phyloP scores from a whole-genome alignment of 2,113 vertebrate species.

The Indicator indicator region DNA sequence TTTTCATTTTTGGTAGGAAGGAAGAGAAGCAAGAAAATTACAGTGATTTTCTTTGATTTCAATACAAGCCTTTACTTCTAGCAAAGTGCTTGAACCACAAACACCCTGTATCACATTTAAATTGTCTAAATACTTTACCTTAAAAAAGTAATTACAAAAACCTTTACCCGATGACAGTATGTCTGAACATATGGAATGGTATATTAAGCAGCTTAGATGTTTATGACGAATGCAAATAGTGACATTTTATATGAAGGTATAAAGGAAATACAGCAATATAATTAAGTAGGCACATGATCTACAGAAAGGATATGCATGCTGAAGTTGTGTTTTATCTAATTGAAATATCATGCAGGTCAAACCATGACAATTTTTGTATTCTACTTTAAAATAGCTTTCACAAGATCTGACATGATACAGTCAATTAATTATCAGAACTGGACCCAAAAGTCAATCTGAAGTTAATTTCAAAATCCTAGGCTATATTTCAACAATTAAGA shows the following conservation, averaged over 20 bases:
- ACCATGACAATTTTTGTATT: not conserved
- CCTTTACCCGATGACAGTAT: not conserved
- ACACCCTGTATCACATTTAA: not conserved
- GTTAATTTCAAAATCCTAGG: not conserved
- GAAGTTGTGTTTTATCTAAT: not conserved
- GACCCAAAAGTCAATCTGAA: not conserved
- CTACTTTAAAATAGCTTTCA: not conserved
- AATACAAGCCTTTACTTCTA: not conserved
- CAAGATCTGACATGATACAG: not conserved
- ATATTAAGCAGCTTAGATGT: not conserved
- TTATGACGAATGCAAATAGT: not conserved
- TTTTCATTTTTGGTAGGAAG: not conserved
- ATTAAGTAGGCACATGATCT: not conserved
- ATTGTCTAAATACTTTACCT: not conserved
- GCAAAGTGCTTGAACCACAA: not conserved
- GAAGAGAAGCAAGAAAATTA: not conserved
- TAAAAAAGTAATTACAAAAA: not conserved
- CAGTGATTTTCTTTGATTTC: not conserved
- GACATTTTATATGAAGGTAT: not conserved
- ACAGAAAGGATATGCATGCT: not conserved
- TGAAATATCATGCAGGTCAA: not conserved
- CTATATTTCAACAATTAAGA: not conserved
- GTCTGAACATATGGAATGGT: not conserved
- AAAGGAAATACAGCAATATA: not conserved
- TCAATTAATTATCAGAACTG: not conserved